These are phyloP conservation scores for Astyanax mexicanus DNA, from an alignment of 2,797 vertebrate species.

Conservation along the genomic window DNA sequence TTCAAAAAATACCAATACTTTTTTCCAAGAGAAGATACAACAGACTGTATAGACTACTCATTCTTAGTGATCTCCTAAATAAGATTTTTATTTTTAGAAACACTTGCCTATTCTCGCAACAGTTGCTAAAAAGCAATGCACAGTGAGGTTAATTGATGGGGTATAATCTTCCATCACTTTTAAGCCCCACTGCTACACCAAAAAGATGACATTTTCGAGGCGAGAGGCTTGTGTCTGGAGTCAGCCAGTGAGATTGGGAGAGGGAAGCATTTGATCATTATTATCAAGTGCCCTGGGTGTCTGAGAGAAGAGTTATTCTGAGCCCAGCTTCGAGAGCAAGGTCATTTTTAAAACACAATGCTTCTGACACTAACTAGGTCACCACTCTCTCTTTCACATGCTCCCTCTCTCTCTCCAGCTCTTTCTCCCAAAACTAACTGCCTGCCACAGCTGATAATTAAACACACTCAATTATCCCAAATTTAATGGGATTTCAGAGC, in stretches of 20 bases:
- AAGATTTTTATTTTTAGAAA: not conserved
- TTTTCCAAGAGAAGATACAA: too few relatives aligned
- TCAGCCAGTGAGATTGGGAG: conserved; percentile 24
- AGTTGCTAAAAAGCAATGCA: not conserved
- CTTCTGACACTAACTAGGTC: conserved; percentile 82
- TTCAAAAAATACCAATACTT: too few relatives aligned
- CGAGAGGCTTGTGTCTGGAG: conserved; percentile 18
- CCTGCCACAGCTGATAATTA: conserved; percentile 82
- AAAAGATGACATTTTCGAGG: not conserved
- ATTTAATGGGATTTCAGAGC: conserved; percentile 85
- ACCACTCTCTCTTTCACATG: conserved; percentile 74
- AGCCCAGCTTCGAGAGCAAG: conserved; percentile 81
- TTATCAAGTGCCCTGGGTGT: conserved; percentile 61
- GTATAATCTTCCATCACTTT: too few relatives aligned
- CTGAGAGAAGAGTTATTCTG: conserved; percentile 79
- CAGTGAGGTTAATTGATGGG: not conserved
- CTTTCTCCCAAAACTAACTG: conserved; percentile 77
- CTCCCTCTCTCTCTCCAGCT: conserved; percentile 50
- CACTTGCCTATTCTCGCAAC: not conserved
- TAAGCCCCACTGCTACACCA: not conserved
- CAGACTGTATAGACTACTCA: too few relatives aligned
- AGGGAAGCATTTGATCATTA: conserved; percentile 52
- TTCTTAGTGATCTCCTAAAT: too few relatives aligned
- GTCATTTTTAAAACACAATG: conserved; percentile 87
- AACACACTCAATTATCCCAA: conserved; percentile 87